Evolutionary conservation across 2,797 vertebrate species (phyloP).

Genomic region (Tauraco hartlaubi): DNA sequence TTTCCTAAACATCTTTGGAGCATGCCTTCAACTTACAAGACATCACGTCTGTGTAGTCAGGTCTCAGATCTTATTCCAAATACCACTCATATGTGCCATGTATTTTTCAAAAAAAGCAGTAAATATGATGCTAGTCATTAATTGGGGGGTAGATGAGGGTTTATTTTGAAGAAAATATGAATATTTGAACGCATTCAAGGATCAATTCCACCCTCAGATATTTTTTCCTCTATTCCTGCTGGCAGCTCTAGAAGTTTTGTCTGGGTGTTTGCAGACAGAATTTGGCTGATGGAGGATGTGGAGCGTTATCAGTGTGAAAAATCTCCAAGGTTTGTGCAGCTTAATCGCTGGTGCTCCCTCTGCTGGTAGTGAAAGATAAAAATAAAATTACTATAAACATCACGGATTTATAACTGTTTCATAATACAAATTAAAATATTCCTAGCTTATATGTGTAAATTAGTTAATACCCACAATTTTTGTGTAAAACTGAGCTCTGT

Average conservation of each 20-base stretch:
- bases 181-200: neutral
- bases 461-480: neutral
- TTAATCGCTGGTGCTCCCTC: slow-evolving; percentile 78
- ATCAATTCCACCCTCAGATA: neutral
- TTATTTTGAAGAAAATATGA: neutral
- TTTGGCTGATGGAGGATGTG: neutral
- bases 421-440: slow-evolving; percentile 18
- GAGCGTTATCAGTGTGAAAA: neutral
- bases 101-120: neutral
- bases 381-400: neutral
- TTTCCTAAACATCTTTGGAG: neutral
- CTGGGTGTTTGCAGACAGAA: neutral
- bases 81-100: rapidly evolving
- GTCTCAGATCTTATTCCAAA: neutral
- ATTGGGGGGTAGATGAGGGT: neutral
- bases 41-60: neutral
- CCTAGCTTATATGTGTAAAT: neutral
- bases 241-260: neutral
- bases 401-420: neutral
- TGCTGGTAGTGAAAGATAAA: slow-evolving; percentile 73
- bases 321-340: neutral
- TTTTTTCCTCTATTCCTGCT: neutral
- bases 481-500: slow-evolving; percentile 19
- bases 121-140: neutral
- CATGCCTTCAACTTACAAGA: neutral